Base-by-base conservation (phyloP, 1,140 invertebrate species). In the Ceratosolen solmsi region DNA sequence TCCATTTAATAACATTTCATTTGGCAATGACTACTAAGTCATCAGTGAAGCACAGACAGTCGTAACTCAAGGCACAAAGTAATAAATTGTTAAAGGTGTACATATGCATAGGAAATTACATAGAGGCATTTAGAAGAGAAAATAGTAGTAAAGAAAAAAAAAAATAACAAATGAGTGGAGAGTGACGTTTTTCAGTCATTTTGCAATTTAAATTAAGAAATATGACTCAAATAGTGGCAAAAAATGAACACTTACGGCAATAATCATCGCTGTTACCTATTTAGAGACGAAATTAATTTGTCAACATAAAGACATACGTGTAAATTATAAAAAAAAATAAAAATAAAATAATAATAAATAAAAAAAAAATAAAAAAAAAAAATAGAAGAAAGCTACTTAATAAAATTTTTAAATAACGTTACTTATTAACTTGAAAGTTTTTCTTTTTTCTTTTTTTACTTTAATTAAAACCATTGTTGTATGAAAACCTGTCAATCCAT, bases 1-100 rank as follows among this genome's bases (percentile, higher is more conserved):
- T 63, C 30, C 11, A 33, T 63, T 63, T 63, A 63, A 63, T 33
- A 63, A 63, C n/a, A 27, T 63, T 63, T 63, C 60, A 63, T 63
- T 63, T 63, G 13, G 30, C 9, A 33, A 25, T 63, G 3, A 27
- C 60, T 33, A 33, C 60, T 63, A 33, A 63, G 27, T 17, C 60
- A 63, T 30, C 60, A 63, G 60, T 63, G 17, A 13, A 63, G 60
- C 25, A 60, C 15, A 63, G 30, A 17, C 60, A 63, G 60, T 63
- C 60, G 30, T 63, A 63, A 63, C 15, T 33, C 30, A 25, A 63
- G 27, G 33, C 17, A 63, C 60, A 33, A 63, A 63, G 30, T 63
- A 27, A 63, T 63, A 63, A 63, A 63, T 63, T 63, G 30, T 20
- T 63, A 15, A 63, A 63, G 30, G 30, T 63, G 7, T 33, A 20